Conservation (phyloP, 2,888 invertebrate species). For the Ditylenchus weischeri region DNA sequence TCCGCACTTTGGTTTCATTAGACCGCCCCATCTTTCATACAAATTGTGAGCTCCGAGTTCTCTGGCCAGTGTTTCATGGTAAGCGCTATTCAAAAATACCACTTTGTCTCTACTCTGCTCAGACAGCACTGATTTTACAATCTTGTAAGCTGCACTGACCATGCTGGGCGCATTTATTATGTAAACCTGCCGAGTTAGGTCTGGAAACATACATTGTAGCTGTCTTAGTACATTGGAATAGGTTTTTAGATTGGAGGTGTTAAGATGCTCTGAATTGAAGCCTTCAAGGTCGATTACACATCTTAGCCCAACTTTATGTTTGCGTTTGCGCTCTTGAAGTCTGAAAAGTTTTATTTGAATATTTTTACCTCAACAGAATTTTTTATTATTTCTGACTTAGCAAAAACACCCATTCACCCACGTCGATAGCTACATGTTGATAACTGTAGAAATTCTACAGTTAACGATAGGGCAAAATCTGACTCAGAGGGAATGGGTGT, state of each 20-base stretch:
- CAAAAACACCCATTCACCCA: too few species aligned
- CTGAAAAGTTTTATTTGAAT: slow-evolving; percentile 6
- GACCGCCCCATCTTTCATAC: slow-evolving; percentile 36
- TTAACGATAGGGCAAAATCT: too few species aligned
- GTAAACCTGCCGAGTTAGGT: slow-evolving; percentile 31
- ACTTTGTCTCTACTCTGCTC: slow-evolving; percentile 39
- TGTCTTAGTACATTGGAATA: slow-evolving; percentile 46
- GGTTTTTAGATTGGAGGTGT: slow-evolving; percentile 44
- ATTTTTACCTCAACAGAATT: too few species aligned
- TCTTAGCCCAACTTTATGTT: slow-evolving; percentile 44
- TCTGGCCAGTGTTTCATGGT: slow-evolving; percentile 25
- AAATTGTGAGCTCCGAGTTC: slow-evolving; percentile 39
- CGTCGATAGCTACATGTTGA: too few species aligned
- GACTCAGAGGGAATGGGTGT: too few species aligned
- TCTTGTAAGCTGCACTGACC: slow-evolving; percentile 32
- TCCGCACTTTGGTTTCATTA: slow-evolving; percentile 22
- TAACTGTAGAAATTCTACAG: too few species aligned
- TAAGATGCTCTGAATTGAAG: slow-evolving; percentile 48
- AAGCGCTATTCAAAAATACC: slow-evolving; percentile 28
- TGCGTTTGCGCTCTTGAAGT: slow-evolving; percentile 28
- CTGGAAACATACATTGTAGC: slow-evolving; percentile 41
- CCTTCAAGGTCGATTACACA: slow-evolving; percentile 54
- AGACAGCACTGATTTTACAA: slow-evolving; percentile 38
- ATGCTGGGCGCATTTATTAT: slow-evolving; percentile 37
- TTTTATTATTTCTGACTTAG: too few species aligned